These are phyloP conservation scores for Eumaeus atala DNA, from an alignment of 1,140 invertebrate genomes.

Conservation along the genomic window DNA sequence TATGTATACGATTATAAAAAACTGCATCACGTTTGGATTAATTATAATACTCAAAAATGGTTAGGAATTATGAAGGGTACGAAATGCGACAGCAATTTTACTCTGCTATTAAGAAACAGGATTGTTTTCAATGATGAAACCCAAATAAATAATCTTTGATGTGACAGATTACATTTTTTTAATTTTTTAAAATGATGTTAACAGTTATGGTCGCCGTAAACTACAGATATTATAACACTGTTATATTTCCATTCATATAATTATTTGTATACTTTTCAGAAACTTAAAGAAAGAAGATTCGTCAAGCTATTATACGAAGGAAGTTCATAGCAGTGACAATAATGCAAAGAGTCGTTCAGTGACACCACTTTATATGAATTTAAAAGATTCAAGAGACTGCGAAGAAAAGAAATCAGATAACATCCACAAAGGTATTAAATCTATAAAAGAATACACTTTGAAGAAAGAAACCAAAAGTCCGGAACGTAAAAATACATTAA, in stretches of 20 bases:
- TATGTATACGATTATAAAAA: no score
- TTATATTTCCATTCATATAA: no score
- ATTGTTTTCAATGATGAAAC: no score
- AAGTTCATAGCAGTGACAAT: constrained; percentile 24
- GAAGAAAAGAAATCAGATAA: constrained; percentile 14
- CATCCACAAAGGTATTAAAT: background rate
- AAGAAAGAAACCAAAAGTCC: background rate
- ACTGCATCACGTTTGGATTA: no score
- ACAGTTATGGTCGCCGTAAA: background rate
- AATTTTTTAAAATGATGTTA: no score
- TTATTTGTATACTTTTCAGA: constrained; percentile 2
- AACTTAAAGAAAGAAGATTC: background rate
- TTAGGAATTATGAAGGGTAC: no score
- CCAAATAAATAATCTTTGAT: no score
- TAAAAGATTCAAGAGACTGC: constrained; percentile 39
- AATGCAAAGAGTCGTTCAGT: constrained; percentile 28
- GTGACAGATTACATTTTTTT: no score
- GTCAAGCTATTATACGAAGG: background rate
- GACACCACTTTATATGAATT: constrained; percentile 29
- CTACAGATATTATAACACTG: background rate
- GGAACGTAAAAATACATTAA: background rate
- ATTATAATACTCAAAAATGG: no score
- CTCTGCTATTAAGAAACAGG: no score
- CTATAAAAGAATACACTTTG: background rate
- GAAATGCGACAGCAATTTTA: no score